Base-by-base conservation (phyloP, 2,113 vertebrate species). In the Melanotaenia duboulayi region DNA sequence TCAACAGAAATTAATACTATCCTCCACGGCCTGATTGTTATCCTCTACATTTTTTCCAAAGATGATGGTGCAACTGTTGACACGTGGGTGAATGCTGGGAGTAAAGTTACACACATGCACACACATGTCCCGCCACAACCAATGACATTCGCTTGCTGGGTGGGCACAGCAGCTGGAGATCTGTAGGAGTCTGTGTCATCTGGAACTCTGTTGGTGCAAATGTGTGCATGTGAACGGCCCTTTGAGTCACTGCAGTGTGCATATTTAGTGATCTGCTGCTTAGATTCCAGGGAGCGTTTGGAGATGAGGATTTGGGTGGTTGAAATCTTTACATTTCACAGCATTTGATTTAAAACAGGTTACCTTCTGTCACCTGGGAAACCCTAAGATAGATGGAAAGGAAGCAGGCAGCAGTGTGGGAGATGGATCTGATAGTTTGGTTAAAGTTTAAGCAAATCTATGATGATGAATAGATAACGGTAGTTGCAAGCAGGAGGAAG, bases 1-100 rank as follows among this genome's bases (percentile, higher is more conserved):
- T 9, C 9, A 51, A 62, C 68, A 81, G 60, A 64, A 76, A 65
- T 71, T 59, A 67, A 75, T 62, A 44, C 46, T 70, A 51, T 37
- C 49, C 59, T 68, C 25, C 62, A 67, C 52, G 70, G 44, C 48
- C 28, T 37, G 55, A 35, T 77, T 77, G 3, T 77, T 83, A 82
- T 86, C 80, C 54, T 49, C 7, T 65, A 54, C 39, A 54, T 37
- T 57, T 50, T 48, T 75, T 62, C 75, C 57, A 67, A 61, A 72
- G 76, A 83, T 78, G 76, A 84, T 72, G 66, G 76, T 88, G 78
- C 85, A 81, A 77, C 81, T 87, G 78, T 76, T 85, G 85, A 85
- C 86, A 82, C 86, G 84, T 77, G 83, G 69, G 71, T 78, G 65
- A 84, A 76, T 35, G 67, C 52, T 76, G 66, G 71, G 83, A 80